Percentiles rank a stretch among this genome's conserved stretches.
Evolutionary conservation across 1,140 invertebrate species (phyloP).

Genomic region (Drosophila neocordata): DNA sequence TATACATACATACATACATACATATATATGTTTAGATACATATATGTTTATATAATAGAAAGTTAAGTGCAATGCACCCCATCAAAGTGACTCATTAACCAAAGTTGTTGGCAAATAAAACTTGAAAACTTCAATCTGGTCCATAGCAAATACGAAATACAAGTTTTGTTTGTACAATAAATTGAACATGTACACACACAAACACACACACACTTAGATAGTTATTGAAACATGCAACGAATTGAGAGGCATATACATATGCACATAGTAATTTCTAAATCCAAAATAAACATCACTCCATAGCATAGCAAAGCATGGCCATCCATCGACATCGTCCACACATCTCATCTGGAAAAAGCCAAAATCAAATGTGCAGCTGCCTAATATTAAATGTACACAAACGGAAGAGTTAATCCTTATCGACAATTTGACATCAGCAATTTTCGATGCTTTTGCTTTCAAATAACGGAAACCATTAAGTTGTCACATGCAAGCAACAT

Average conservation of each 20-base stretch:
- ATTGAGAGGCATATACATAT: not conserved
- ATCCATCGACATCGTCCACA: not conserved
- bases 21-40: not conserved
- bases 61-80: slow-evolving; percentile 31
- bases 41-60: slow-evolving; percentile 9
- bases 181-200: slow-evolving; percentile 45
- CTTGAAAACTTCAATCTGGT: slow-evolving; percentile 18
- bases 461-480: slow-evolving; percentile 77
- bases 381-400: slow-evolving; percentile 78
- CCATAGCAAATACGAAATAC: slow-evolving; percentile 29
- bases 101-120: slow-evolving; percentile 45
- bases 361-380: slow-evolving; percentile 71
- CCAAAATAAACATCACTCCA: slow-evolving; percentile 60
- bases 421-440: slow-evolving; percentile 79
- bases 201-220: slow-evolving; percentile 4
- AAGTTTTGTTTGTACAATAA: slow-evolving; percentile 63
- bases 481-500: slow-evolving; percentile 67
- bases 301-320: not conserved
- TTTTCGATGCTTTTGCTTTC: slow-evolving; percentile 78
- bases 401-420: slow-evolving; percentile 78
- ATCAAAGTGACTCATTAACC: slow-evolving; percentile 52
- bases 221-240: too few relatives aligned
- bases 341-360: slow-evolving; percentile 4
- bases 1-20: too few relatives aligned
- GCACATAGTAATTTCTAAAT: slow-evolving; percentile 58